Evolutionary conservation across 2,113 vertebrate genomes (phyloP).

Genomic region (Phrynocephalus versicolor): DNA sequence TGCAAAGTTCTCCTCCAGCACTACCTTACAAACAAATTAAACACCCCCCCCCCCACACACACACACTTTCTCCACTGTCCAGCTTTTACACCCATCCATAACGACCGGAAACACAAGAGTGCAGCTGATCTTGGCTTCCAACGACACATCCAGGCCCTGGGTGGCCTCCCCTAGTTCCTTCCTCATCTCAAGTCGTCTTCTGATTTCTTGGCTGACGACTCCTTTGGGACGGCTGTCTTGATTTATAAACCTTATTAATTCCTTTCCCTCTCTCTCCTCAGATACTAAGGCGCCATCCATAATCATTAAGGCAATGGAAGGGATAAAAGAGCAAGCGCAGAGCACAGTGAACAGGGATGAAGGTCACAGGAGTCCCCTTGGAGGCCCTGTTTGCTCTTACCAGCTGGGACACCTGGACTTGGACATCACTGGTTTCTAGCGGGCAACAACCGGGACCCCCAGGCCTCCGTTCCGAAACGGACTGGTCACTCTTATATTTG

Average conservation of each 20-base stretch:
- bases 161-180: no score
- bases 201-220: no score
- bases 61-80: no score
- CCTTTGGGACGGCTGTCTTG: background rate
- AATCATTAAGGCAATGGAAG: background rate
- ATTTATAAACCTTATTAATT: background rate
- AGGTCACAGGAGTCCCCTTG: background rate
- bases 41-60: no score
- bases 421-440: slow-evolving; percentile 81
- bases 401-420: slow-evolving; percentile 80
- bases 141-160: no score
- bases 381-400: slow-evolving; percentile 73
- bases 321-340: background rate
- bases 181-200: no score
- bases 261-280: background rate
- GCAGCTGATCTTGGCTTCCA: no score
- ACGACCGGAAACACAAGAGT: no score
- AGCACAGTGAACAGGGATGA: background rate
- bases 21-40: no score
- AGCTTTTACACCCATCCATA: no score
- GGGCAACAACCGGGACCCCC: slow-evolving; percentile 71
- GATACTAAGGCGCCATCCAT: background rate
- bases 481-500: slow-evolving; percentile 78
- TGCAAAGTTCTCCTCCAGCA: no score
- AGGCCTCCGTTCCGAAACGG: slow-evolving; percentile 74